Percentiles rank a stretch among this genome's conserved stretches.
Evolutionary conservation across 2,113 vertebrate species (phyloP).

Genomic region (Tinamus guttatus): DNA sequence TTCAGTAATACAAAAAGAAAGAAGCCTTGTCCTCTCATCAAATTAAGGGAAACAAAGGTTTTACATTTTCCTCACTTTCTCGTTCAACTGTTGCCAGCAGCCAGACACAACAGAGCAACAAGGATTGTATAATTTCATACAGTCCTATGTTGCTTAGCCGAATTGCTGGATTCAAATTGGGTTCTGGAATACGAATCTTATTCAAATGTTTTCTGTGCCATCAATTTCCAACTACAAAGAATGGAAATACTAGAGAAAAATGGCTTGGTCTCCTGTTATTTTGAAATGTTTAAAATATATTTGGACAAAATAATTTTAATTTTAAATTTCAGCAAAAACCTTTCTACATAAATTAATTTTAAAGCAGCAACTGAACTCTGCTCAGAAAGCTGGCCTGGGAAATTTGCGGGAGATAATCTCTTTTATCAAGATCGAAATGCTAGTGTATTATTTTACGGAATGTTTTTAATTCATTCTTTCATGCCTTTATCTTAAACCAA

Average conservation of each 20-base stretch:
- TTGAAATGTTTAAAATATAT: not conserved
- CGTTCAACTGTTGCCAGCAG: not conserved
- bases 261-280: not conserved
- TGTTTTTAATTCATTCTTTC: not conserved
- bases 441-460: not conserved
- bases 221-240: not conserved
- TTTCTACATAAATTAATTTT: not conserved
- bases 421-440: not conserved
- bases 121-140: not conserved
- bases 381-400: not conserved
- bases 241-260: not conserved
- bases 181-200: not conserved
- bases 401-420: not conserved
- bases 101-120: not conserved
- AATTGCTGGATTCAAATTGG: not conserved
- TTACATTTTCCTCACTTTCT: not conserved
- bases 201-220: not conserved
- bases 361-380: not conserved
- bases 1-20: not conserved
- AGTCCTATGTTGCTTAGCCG: not conserved
- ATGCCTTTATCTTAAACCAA: constrained; percentile 41
- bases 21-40: not conserved
- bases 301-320: not conserved
- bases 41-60: not conserved
- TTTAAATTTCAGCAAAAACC: not conserved